Base-by-base conservation (phyloP, 2,888 invertebrate species). In the Chrysolina haemoptera region DNA sequence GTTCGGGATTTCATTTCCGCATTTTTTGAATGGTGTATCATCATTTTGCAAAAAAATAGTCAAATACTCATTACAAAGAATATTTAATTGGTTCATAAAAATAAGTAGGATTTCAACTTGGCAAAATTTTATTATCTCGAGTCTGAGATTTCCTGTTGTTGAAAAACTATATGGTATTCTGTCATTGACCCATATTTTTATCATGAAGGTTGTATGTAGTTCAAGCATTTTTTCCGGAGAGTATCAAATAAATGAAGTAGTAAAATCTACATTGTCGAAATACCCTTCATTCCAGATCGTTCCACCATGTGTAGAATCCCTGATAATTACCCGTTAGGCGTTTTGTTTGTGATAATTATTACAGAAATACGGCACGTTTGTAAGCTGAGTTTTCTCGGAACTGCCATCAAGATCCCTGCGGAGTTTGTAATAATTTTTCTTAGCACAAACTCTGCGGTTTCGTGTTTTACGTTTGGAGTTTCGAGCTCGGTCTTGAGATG, bases 351-450 rank as follows among this genome's bases (percentile, higher is more conserved):
- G 43, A 65, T 41, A 64, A 41, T 73, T 65, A 69, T 62, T 48
- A 59, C 35, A 70, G 69, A 53, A 53, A 53, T 53, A 69, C 65
- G 64, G 66, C 68, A 63, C 65, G 71, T 65, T 75, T 66, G 41
- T 67, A 55, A 63, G 53, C 59, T 43, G 62, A 20, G 20, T 48
- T 62, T 71, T 66, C 71, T 22, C 18, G 20, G 62, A 73, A 71
- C 5, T 20, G n/a, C n/a, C 46, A 50, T 62, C 27, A 65, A 41
- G 67, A 55, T 70, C 46, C 71, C 65, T 63, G 70, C 71, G 68
- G 73, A 75, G 74, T 74, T 70, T 78, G 78, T 78, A 76, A 70
- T 73, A 48, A 73, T 67, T 73, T 72, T 68, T 72, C 66, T 71
- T 78, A 63, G 78, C 69, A 78, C 71, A 74, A 69, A 74, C 76